These are phyloP conservation scores for Volucella bombylans DNA, from an alignment of 2,888 invertebrate species.

Conservation along the genomic window DNA sequence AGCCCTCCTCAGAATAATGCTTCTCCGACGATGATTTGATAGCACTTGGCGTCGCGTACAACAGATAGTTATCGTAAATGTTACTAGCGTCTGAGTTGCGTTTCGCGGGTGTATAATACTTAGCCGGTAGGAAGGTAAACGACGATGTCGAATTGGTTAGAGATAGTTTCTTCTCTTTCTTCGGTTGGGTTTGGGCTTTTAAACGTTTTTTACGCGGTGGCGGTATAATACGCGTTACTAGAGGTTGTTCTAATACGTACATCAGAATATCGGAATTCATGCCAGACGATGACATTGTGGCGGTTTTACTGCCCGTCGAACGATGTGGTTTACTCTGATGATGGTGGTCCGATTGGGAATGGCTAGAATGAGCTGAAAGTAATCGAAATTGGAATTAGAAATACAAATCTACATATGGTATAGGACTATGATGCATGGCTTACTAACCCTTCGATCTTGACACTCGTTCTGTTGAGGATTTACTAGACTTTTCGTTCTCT, in stretches of 20 bases:
- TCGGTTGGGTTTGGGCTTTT: constrained; percentile 76
- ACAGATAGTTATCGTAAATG: constrained; percentile 80
- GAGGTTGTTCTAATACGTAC: constrained; percentile 81
- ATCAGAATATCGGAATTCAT: constrained; percentile 77
- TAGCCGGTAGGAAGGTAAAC: constrained; percentile 79
- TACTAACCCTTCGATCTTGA: constrained; percentile 76
- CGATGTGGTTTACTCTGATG: constrained; percentile 65
- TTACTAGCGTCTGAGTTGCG: constrained; percentile 81
- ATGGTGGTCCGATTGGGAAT: constrained; percentile 74
- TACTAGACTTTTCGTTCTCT: constrained; percentile 57
- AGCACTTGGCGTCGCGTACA: constrained; percentile 78
- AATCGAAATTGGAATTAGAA: neutral
- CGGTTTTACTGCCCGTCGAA: constrained; percentile 66
- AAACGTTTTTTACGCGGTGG: constrained; percentile 81
- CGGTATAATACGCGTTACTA: constrained; percentile 77
- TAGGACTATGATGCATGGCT: neutral
- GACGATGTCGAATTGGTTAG: constrained; percentile 78
- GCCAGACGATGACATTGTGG: constrained; percentile 69
- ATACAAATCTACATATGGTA: neutral
- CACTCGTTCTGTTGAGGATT: constrained; percentile 75
- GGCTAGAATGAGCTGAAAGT: constrained; percentile 80
- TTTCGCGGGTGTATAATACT: constrained; percentile 78
- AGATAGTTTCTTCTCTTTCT: constrained; percentile 67
- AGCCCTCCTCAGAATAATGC: constrained; percentile 20
- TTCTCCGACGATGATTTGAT: constrained; percentile 70